These are phyloP conservation scores for Frieseomelitta varia DNA, from an alignment of 1,140 invertebrate species.

Conservation along the genomic window DNA sequence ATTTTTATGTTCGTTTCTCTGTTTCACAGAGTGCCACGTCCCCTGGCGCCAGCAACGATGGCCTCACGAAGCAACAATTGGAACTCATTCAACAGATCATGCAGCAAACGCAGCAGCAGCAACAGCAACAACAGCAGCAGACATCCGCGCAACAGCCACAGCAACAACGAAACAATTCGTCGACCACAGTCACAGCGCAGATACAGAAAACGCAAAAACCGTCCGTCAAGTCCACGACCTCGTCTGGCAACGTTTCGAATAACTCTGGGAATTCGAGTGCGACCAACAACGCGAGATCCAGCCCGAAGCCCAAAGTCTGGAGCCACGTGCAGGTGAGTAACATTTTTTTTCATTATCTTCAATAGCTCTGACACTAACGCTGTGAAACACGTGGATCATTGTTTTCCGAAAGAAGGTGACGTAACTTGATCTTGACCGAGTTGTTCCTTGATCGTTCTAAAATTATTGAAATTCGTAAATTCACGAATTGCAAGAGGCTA, in stretches of 20 bases:
- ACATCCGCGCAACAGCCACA: slow-evolving; percentile 61
- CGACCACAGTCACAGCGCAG: slow-evolving; percentile 65
- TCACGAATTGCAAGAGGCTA: too few relatives aligned
- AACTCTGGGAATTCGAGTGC: slow-evolving; percentile 66
- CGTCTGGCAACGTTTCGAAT: slow-evolving; percentile 71
- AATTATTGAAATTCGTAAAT: too few relatives aligned
- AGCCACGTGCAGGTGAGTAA: slow-evolving; percentile 77
- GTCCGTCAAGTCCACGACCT: slow-evolving; percentile 73
- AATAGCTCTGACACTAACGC: too few relatives aligned
- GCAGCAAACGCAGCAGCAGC: slow-evolving; percentile 86
- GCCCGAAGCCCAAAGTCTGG: slow-evolving; percentile 80
- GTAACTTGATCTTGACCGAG: too few relatives aligned
- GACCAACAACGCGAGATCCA: slow-evolving; percentile 72
- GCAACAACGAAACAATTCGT: slow-evolving; percentile 66
- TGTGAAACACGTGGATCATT: too few relatives aligned
- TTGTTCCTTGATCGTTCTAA: too few relatives aligned
- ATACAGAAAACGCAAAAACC: slow-evolving; percentile 75
- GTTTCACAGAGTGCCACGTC: slow-evolving; percentile 77
- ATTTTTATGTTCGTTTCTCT: slow-evolving; percentile 21
- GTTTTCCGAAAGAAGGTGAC: too few relatives aligned
- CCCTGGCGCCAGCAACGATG: slow-evolving; percentile 84
- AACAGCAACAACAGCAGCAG: slow-evolving; percentile 68
- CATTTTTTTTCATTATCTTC: too few relatives aligned
- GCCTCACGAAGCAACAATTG: slow-evolving; percentile 87
- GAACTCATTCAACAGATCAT: slow-evolving; percentile 91